A percentile compares a stretch with the other conserved stretches of the same genome.
Evolutionary conservation across 2,113 vertebrate species (phyloP).

Genomic region (Rhinoderma darwinii): DNA sequence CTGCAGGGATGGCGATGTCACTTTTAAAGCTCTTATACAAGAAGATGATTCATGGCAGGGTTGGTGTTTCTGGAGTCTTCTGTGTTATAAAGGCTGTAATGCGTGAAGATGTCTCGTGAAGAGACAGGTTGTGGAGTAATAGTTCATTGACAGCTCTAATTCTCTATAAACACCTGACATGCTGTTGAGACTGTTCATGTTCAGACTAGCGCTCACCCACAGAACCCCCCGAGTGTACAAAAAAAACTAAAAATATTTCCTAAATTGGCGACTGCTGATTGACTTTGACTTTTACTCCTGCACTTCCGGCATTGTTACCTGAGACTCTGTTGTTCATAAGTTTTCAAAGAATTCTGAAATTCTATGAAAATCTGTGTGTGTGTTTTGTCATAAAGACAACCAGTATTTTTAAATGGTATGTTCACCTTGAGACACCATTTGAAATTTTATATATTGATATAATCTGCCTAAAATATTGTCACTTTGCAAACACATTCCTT

Average conservation of each 20-base stretch:
- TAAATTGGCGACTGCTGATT: slow-evolving; percentile 30
- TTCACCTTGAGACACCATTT: no score
- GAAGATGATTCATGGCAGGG: slow-evolving; percentile 1
- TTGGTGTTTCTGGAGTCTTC: background rate
- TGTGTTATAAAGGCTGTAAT: background rate
- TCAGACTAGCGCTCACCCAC: slow-evolving; percentile 25
- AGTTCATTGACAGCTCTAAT: background rate
- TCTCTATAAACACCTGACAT: slow-evolving; percentile 21
- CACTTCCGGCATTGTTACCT: background rate
- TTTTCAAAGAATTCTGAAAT: background rate
- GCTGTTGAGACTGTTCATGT: slow-evolving; percentile 1
- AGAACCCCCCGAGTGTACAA: background rate
- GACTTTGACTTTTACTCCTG: background rate
- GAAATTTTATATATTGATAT: no score
- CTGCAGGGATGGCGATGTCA: background rate
- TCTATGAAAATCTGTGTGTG: no score
- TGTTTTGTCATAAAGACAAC: no score
- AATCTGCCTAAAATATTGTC: no score
- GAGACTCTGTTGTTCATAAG: background rate
- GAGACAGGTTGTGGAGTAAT: slow-evolving; percentile 5
- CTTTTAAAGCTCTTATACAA: background rate
- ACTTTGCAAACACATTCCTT: no score
- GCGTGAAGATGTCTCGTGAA: slow-evolving; percentile 16
- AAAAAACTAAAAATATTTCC: slow-evolving; percentile 40
- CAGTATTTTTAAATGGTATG: no score